Percentiles rank a stretch among this genome's conserved stretches.
Evolutionary conservation across 2,113 vertebrate species (phyloP).

Genomic region (Myiozetetes cayanensis): DNA sequence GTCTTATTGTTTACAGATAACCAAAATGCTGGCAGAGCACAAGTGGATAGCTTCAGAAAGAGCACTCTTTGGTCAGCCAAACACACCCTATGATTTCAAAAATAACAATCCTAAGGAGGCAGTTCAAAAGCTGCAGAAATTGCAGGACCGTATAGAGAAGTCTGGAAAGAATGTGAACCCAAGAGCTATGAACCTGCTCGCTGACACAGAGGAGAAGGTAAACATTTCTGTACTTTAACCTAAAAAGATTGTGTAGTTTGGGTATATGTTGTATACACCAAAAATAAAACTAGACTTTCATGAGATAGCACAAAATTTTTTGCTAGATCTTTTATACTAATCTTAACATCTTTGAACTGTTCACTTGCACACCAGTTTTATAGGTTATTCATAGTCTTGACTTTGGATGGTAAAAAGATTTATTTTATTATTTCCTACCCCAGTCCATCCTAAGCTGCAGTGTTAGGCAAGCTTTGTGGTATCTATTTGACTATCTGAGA

Average conservation of each 20-base stretch:
- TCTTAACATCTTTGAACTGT: background rate
- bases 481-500: background rate
- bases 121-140: conserved; percentile 82
- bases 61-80: conserved; percentile 86
- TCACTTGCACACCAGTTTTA: background rate
- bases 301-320: background rate
- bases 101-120: conserved; percentile 81
- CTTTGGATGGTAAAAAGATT: background rate
- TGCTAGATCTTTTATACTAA: background rate
- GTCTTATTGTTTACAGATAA: conserved; percentile 73
- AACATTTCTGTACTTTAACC: background rate
- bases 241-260: background rate
- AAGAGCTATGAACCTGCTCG: conserved; percentile 87
- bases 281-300: background rate
- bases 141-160: conserved; percentile 82
- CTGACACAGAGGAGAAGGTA: conserved; percentile 90
- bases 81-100: conserved; percentile 92
- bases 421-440: background rate
- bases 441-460: background rate
- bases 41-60: conserved; percentile 91
- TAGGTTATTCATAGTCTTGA: background rate
- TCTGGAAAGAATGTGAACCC: conserved; percentile 86
- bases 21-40: conserved; percentile 88
- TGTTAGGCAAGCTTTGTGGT: background rate
- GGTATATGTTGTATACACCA: background rate